Evolutionary conservation across 2,797 vertebrate species (phyloP), one percentile per base, ranked within the genome.

Genomic region (Tachyglossus aculeatus): DNA sequence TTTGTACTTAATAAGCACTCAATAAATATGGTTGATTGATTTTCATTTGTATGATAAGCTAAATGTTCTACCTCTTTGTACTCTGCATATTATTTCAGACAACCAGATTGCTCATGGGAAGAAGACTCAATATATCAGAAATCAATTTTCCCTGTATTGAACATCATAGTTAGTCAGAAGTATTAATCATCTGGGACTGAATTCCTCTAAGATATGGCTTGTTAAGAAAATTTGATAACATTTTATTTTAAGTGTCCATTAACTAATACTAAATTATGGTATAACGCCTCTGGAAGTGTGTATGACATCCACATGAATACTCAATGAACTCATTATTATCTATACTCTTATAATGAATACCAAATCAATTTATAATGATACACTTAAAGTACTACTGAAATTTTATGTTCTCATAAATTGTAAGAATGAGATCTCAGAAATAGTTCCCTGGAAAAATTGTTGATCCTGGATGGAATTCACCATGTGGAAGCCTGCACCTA

Each of bases 191-290:
- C 25, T 31, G 69, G 21, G 19, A n/a, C 83, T 67, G 77, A 74
- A 77, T 67, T 62, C 40, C 39, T 68, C 79, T 34, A 74, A 71
- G 82, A 74, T 57, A 32, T 58, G 27, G 64, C 64, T 38, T 40
- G 22, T 70, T 77, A n/a, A 71, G 56, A 75, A 78, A 66, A 65
- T 64, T 70, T 72, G 60, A 54, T 77, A 69, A 65, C 36, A 40
- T 81, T 77, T 68, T 67, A 55, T 69, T 78, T 80, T 81, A 65
- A 67, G 62, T 71, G 45, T 68, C 55, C 44, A 41, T 74, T 77
- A 72, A 48, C 36, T 63, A 69, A 74, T 58, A 33, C 44, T 82
- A 71, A 77, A 76, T 58, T 76, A 47, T 33, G 55, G 21, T 32
- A 2, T 43, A 56, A 57, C 3, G 10, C 68, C 22, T 67, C 45